Evolutionary conservation across 2,888 invertebrate species (phyloP), one percentile per base, ranked within the genome.

Genomic region (Pasiphila rectangulata): DNA sequence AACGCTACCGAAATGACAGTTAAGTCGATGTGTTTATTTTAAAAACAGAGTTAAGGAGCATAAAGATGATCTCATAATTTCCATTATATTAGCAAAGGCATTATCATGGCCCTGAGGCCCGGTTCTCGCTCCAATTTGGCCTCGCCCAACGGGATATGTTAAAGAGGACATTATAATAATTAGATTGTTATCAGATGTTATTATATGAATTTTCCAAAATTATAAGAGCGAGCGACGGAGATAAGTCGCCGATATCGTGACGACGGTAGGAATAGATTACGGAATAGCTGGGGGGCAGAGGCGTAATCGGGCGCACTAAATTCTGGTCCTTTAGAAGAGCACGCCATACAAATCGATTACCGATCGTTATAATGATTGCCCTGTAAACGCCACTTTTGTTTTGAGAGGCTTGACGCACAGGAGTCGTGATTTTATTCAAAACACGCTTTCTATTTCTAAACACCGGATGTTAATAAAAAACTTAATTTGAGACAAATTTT

Each of bases 131-230:
- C 82, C 76, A 83, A 86, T 84, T 84, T 83, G 55, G 74, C 65
- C 61, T 67, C 67, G 64, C 61, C 72, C 74, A 79, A 83, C 81
- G 81, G 82, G 79, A 83, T 85, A 87, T 86, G 83, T 83, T 87
- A 86, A 87, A 83, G 74, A 86, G 86, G 80, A 83, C 83, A 86
- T 87, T 87, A 87, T 84, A 83, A 87, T 85, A 86, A 86, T 87
- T 83, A 84, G 84, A 86, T 85, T 81, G 84, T 85, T 86, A 86
- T 86, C 85, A 83, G 83, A 84, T 79, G 72, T 85, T 86, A 86
- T 87, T 84, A 85, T 85, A 85, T 76, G 83, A 83, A 86, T 84
- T 87, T 85, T 71, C 75, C 72, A 77, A 84, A 86, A 87, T 85
- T 84, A 84, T 84, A 84, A 84, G 75, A 80, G 74, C 64, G 70